Evolutionary conservation across 2,113 vertebrate species (phyloP), one percentile per base, ranked within the genome.

Genomic region (Grantiella picta): DNA sequence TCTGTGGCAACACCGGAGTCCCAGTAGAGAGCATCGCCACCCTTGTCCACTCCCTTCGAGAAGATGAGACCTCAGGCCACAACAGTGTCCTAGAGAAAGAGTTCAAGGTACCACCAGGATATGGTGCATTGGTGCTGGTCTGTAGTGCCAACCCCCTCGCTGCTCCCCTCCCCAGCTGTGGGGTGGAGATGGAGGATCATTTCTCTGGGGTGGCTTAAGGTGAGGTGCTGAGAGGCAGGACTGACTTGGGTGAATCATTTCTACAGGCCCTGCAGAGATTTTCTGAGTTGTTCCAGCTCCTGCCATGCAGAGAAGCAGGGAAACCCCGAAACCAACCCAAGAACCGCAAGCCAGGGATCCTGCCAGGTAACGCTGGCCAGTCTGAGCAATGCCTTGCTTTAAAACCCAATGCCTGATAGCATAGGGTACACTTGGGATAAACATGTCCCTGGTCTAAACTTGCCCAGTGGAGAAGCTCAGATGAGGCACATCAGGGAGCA

Each of bases 261-360:
- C 44, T 61, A 76, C 95, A 97, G 97, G 95, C 78, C 5, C 23
- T 97, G 93, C 94, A 97, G 89, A 94, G 86, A n/a, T 95, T 96
- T 79, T 95, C 95, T 0, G 94, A 97, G 78, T 64, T 97, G 38
- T 97, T 97, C 96, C 50, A 94, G 76, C 91, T 97, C 44, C 44
- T 95, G 68, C 94, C 93, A 1, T 94, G 82, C 88, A 89, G 33
- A 79, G 96, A 97, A 87, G 97, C 89, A 2, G 88, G 95, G 81
- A 96, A 97, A 81, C 68, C 77, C 33, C 90, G 71, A 82, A 97
- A 97, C 47, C 89, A 92, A 27, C n/a, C 56, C 42, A 97, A 97
- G 89, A 97, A 97, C 80, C 93, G 96, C 63, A 87, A 94, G 49
- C 80, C 95, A 35, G 66, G 71, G 25, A 97, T 97, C 54, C 59